Base-by-base conservation (phyloP, 2,888 invertebrate species). In the Euzophera pinguis region DNA sequence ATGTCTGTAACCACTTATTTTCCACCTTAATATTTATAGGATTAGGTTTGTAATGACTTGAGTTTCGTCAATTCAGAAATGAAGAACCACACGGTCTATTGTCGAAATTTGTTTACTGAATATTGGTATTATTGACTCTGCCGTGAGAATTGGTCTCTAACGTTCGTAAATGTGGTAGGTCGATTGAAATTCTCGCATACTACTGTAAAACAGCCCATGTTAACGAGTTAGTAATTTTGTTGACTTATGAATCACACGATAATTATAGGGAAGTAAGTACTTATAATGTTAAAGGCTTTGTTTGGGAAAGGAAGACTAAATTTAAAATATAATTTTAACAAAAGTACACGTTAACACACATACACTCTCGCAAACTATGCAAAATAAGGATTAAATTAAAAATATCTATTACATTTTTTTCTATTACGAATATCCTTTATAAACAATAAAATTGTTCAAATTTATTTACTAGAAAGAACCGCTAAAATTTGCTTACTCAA, bases 91-190 rank as follows among this genome's bases (percentile, higher is more conserved):
- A 76, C 64, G 73, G 65, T 70, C 80, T 78, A 81, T 87, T 85
- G 83, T 85, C 72, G 75, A 76, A 73, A 75, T 78, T 78, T 89
- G 85, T 89, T 86, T 87, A 86, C 86, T 67, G 74, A 78, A 81
- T 81, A 80, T 80, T 75, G 67, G 71, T 73, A 71, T 67, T 89
- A 80, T 89, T 89, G 85, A 88, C 83, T 83, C 79, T 82, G 79
- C 79, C 89, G 89, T 90, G 90, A 90, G 90, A 90, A 89, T 88
- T 84, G 78, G 76, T 79, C 77, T 77, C 83, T 81, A 80, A 79
- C 78, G 83, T 78, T 72, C 83, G 82, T 84, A 84, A 82, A 75
- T 68, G 83, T 75, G 84, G 88, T 86, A 85, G 87, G 87, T 84
- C 70, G 75, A 84, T 82, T 71, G 78, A 76, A 78, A 71, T 79